Percentiles rank a stretch among this genome's conserved stretches.
These are phyloP conservation scores for Drosophila seguyi DNA, from an alignment of 1,140 invertebrate genomes.

Conservation along the genomic window DNA sequence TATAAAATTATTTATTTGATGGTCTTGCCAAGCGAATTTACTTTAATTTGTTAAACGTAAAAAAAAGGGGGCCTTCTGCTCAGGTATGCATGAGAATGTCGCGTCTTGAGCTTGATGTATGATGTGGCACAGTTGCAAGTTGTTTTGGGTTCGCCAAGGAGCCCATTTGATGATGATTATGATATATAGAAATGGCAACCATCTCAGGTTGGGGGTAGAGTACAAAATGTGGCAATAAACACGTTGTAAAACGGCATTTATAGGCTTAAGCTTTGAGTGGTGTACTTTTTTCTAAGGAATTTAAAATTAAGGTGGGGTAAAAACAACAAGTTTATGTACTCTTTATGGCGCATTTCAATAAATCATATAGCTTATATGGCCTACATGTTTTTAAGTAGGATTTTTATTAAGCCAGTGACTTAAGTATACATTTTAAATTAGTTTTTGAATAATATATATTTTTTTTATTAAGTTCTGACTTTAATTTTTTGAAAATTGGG, in stretches of 20 bases:
- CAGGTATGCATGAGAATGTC: constrained; percentile 71
- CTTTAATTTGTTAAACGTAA: constrained; percentile 70
- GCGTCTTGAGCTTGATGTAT: constrained; percentile 70
- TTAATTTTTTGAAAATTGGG: not conserved
- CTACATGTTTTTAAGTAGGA: not conserved
- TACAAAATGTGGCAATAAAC: constrained; percentile 17
- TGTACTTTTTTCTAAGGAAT: not conserved
- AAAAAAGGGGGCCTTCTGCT: constrained; percentile 41
- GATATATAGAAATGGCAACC: constrained; percentile 38
- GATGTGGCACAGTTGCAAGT: constrained; percentile 76
- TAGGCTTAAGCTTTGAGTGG: constrained; percentile 12
- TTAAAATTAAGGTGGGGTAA: not conserved
- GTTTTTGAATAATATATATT: not conserved
- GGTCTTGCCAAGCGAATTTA: constrained; percentile 70
- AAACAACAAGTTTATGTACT: not conserved
- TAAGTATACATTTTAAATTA: not conserved
- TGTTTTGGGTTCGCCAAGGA: constrained; percentile 11
- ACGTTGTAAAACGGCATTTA: constrained; percentile 36
- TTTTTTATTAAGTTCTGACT: not conserved
- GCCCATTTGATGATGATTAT: constrained; percentile 47
- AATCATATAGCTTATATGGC: not conserved
- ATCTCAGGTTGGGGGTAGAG: not conserved
- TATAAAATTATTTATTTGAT: constrained; percentile 79
- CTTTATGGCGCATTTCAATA: constrained; percentile 9
- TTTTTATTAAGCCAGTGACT: not conserved